Percentiles rank a stretch among this genome's conserved stretches.
Evolutionary conservation across 1,140 invertebrate genomes (phyloP).

Genomic region (Melipona quadrifasciata): DNA sequence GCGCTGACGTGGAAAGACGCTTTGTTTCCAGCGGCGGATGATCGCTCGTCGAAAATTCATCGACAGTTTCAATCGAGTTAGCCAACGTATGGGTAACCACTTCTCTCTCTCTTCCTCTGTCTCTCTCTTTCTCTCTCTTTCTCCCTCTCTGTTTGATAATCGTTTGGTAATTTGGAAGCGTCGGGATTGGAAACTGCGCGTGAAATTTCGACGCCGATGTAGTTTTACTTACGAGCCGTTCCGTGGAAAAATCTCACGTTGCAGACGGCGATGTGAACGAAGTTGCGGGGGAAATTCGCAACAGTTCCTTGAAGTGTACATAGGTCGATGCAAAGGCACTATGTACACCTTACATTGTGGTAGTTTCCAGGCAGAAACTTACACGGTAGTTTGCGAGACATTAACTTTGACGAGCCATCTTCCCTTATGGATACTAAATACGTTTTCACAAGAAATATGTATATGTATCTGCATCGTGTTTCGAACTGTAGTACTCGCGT

Average conservation of each 20-base stretch:
- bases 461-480: neutral
- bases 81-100: neutral
- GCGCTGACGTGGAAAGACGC: neutral
- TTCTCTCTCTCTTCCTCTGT: too few species aligned
- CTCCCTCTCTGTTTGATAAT: neutral
- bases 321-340: neutral
- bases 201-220: neutral
- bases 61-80: conserved; percentile 8
- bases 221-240: too few species aligned
- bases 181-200: neutral
- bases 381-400: neutral
- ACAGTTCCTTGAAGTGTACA: neutral
- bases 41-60: conserved; percentile 18
- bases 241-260: too few species aligned
- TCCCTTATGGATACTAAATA: neutral
- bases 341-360: neutral
- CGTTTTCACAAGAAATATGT: neutral
- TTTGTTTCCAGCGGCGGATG: neutral
- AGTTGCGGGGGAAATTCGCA: neutral
- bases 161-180: neutral
- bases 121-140: too few species aligned
- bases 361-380: neutral
- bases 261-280: too few species aligned
- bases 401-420: neutral
- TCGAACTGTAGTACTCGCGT: neutral